Base-by-base conservation (phyloP, 1,140 invertebrate species). In the Leptestheria dahalacensis region DNA sequence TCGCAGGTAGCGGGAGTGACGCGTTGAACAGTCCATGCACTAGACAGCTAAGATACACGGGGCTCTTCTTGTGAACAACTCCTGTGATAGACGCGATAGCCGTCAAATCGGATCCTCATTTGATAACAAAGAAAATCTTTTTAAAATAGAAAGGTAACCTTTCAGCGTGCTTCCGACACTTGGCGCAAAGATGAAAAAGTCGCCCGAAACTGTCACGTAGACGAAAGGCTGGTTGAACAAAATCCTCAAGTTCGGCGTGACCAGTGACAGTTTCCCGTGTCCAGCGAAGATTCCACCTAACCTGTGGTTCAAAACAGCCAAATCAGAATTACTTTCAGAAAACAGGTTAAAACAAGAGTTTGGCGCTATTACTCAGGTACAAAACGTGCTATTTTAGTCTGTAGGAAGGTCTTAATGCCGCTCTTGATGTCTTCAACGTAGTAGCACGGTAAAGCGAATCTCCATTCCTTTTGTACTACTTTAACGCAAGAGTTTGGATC, bases 111-210 rank as follows among this genome's bases (percentile, higher is more conserved):
- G n/a, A n/a, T n/a, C n/a, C n/a, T n/a, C n/a, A n/a, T 15, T 29
- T 56, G 33, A 15, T 41, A 9, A 52, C 51, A 20, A 52, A 2
- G 21, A 52, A 52, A 20, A 23, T 3, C n/a, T 20, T n/a, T n/a
- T n/a, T n/a, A n/a, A n/a, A 9, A n/a, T 12, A 56, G 15, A 18
- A 23, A 11, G 2, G n/a, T 21, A 12, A 56, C 53, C 53, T 41
- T 24, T 56, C 9, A 56, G 25, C 2, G 28, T 25, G 24, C 18
- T 56, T 24, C 53, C 53, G 25, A 33, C 53, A 11, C 41, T 29
- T 10, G 53, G 53, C 25, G 53, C 53, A 29, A 56, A 56, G 33
- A 56, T 15, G 53, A 28, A 56, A n/a, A 56, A 56, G 28, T 56
- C 53, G 2, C 53, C 53, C 9, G 23, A 26, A 28, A 56, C 33